A percentile compares a stretch with the other conserved stretches of the same genome.
Evolutionary conservation across 1,140 invertebrate genomes (phyloP).

Genomic region (Goniozus legneri): DNA sequence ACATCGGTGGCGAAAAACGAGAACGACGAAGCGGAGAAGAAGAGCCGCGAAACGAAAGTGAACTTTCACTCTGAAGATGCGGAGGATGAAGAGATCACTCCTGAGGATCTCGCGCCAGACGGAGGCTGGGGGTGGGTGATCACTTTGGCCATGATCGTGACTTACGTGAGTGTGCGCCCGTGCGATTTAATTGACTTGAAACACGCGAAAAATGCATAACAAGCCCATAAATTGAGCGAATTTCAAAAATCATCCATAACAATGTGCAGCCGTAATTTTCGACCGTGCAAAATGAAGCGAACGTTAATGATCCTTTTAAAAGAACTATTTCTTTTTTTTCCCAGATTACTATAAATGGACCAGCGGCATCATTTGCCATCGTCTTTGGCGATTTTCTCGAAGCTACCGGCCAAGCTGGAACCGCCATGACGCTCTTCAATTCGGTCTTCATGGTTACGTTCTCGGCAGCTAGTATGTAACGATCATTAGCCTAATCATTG

Average conservation of each 20-base stretch:
- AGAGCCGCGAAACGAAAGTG: too few species aligned
- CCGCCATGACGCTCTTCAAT: conserved; percentile 44
- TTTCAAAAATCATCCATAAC: too few species aligned
- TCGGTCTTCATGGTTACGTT: conserved; percentile 47
- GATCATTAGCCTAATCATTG: too few species aligned
- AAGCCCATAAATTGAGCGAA: too few species aligned
- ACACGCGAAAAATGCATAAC: too few species aligned
- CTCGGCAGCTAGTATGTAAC: conserved; percentile 43
- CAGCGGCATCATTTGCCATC: conserved; percentile 39
- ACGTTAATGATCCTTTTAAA: too few species aligned
- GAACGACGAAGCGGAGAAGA: too few species aligned
- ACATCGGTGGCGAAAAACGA: conserved; percentile 17
- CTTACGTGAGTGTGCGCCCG: conserved; percentile 37
- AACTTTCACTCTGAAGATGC: too few species aligned
- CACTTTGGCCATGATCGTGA: conserved; percentile 51
- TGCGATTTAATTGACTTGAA: background rate
- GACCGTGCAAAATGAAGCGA: too few species aligned
- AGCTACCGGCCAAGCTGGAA: conserved; percentile 38
- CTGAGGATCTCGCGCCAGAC: conserved; percentile 52
- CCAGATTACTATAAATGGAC: conserved; percentile 39
- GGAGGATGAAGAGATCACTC: conserved; percentile 15
- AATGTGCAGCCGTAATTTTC: too few species aligned
- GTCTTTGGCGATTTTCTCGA: conserved; percentile 47
- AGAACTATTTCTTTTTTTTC: too few species aligned
- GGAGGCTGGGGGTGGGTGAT: conserved; percentile 62